Base-by-base conservation (phyloP, 1,140 invertebrate genomes). In the Drosophila fuyamai region DNA sequence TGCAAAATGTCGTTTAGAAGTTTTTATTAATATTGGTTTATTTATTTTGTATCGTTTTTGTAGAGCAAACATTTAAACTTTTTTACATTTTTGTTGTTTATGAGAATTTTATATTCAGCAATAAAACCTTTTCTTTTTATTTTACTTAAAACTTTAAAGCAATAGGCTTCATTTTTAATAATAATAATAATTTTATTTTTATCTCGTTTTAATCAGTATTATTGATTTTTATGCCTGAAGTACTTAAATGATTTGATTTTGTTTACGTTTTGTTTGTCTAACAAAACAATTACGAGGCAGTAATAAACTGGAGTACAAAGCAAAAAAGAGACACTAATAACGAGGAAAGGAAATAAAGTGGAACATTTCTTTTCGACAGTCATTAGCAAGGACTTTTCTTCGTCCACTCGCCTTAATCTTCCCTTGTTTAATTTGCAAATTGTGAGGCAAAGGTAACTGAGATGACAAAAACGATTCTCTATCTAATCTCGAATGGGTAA, bases 321-420 rank as follows among this genome's bases (percentile, higher is more conserved):
- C 36, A 16, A 63, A 74, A 40, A 38, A 53, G 38, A 73, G 54
- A 57, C 48, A 74, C 23, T 58, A 75, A 62, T 44, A 75, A 74
- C 58, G 48, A 66, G 47, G 50, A 76, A 48, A 65, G 61, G 38
- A 76, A 76, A 76, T 67, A 67, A 76, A 76, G 72, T 76, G 48
- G 35, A 59, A 76, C 67, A 76, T 76, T 55, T 72, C 59, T 76
- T 76, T 75, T 55, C 48, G 54, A 46, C 72, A 76, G 61, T 76
- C 61, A 76, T 76, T 76, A 76, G 72, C 65, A 57, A 36, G 50
- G 65, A 48, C 36, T 71, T 41, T 58, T 18, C 43, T 36, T 9
- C 16, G 16, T 7, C 12, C 27, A 46, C 8, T 9, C 13, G 23
- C 14, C 35, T 16, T 10, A 9, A 18, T 29, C 10, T 46, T 14